phyloP scores from a whole-genome alignment of 2,113 vertebrate species.

The Butorides virescens region DNA sequence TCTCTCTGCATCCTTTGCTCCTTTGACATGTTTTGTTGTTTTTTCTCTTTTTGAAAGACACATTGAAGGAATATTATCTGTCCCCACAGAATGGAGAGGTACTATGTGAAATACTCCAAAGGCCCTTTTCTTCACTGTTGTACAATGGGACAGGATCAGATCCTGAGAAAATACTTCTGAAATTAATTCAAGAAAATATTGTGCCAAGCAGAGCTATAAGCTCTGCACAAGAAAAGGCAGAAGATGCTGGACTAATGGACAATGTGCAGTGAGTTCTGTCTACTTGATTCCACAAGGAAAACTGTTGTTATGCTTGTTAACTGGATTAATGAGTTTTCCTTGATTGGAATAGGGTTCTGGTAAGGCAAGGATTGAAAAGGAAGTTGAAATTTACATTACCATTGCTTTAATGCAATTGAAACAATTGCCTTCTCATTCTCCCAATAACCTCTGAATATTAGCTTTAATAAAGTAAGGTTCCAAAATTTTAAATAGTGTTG shows the following conservation, averaged over 20 bases:
- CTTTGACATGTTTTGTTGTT: neutral
- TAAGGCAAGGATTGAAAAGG: conserved; percentile 33
- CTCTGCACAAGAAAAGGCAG: neutral
- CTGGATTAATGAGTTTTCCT: conserved; percentile 52
- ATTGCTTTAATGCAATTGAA: conserved; percentile 32
- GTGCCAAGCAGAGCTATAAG: neutral
- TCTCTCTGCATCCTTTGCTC: neutral
- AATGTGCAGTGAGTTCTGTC: neutral
- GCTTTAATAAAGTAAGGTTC: conserved; percentile 29
- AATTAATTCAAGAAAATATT: neutral
- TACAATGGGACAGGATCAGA: neutral
- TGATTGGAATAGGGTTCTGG: conserved; percentile 25
- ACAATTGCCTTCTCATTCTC: conserved; percentile 31
- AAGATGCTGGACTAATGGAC: neutral
- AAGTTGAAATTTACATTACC: neutral
- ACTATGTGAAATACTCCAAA: neutral
- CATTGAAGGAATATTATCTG: neutral
- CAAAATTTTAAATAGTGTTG: conserved; percentile 46
- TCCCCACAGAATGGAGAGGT: neutral
- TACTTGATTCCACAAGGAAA: conserved; percentile 58
- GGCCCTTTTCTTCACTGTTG: neutral
- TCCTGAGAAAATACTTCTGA: neutral
- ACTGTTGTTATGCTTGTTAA: conserved; percentile 34
- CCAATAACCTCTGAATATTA: conserved; percentile 15
- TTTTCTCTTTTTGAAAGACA: neutral